A percentile compares a stretch with the other conserved stretches of the same genome.
These are phyloP conservation scores for Solenopsis invicta DNA, from an alignment of 1,140 invertebrate genomes.

Conservation along the genomic window DNA sequence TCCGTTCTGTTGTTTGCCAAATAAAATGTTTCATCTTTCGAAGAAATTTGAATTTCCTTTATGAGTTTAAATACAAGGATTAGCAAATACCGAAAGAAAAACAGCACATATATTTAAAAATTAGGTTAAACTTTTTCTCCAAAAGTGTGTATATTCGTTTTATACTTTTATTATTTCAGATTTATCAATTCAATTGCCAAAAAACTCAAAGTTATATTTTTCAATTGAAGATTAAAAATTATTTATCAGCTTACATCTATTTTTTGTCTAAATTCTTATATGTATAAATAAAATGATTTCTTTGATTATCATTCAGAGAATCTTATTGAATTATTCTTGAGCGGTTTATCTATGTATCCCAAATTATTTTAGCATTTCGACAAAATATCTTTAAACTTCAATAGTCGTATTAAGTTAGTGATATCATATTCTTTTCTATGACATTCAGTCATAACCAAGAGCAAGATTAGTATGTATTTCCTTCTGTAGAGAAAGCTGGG, in stretches of 20 bases:
- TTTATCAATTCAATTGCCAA: background rate
- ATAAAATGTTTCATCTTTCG: background rate
- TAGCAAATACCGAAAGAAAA: background rate
- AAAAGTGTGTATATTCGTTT: background rate
- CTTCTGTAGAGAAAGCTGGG: background rate
- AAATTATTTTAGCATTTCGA: constrained; percentile 2
- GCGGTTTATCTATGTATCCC: background rate
- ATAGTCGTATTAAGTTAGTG: background rate
- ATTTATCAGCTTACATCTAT: background rate
- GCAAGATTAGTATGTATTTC: constrained; percentile 44
- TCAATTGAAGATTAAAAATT: background rate
- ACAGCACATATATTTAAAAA: background rate
- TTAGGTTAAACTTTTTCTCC: background rate
- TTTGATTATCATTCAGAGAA: background rate
- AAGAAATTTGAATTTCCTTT: background rate
- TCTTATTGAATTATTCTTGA: background rate
- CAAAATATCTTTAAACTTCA: background rate
- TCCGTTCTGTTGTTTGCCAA: background rate
- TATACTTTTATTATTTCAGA: background rate
- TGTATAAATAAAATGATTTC: background rate
- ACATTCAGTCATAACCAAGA: constrained; percentile 10
- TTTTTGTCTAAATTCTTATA: background rate
- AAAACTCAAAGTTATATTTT: background rate
- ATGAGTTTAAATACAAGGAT: background rate
- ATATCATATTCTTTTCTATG: background rate